Conservation (phyloP, 1,140 invertebrate species). For the Diachasma alloeum region DNA sequence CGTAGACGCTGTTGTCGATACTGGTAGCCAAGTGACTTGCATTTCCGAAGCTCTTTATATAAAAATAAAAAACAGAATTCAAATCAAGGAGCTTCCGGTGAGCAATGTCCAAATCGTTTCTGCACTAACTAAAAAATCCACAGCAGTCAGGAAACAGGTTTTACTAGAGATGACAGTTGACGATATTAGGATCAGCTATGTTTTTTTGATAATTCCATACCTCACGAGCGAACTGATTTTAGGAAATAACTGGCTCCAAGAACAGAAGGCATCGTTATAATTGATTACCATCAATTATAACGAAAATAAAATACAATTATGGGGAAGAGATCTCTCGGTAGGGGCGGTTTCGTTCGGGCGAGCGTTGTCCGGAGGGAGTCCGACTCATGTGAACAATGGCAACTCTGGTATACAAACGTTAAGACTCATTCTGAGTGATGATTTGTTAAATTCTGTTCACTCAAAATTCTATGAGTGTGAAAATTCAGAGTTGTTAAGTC, state of each 20-base stretch:
- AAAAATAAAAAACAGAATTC: neutral
- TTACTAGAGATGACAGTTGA: no score
- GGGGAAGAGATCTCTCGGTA: no score
- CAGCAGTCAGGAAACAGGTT: no score
- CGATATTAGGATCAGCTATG: no score
- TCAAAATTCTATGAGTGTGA: neutral
- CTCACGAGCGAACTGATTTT: no score
- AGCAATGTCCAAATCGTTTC: no score
- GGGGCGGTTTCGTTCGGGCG: conserved; percentile 18
- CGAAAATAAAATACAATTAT: no score
- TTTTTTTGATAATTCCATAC: no score
- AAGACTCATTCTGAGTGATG: neutral
- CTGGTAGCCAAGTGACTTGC: conserved; percentile 27
- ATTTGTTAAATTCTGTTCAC: neutral
- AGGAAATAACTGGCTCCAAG: no score
- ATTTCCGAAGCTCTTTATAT: conserved; percentile 18
- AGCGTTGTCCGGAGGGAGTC: neutral
- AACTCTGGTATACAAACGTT: neutral
- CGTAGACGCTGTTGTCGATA: conserved; percentile 18
- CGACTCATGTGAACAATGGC: neutral
- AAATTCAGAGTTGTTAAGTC: neutral
- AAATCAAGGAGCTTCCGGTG: conserved; percentile 13
- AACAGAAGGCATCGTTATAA: no score
- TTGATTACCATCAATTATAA: no score
- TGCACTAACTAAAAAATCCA: no score